phyloP scores from a whole-genome alignment of 2,888 invertebrate species.

The Napeogenes inachia region DNA sequence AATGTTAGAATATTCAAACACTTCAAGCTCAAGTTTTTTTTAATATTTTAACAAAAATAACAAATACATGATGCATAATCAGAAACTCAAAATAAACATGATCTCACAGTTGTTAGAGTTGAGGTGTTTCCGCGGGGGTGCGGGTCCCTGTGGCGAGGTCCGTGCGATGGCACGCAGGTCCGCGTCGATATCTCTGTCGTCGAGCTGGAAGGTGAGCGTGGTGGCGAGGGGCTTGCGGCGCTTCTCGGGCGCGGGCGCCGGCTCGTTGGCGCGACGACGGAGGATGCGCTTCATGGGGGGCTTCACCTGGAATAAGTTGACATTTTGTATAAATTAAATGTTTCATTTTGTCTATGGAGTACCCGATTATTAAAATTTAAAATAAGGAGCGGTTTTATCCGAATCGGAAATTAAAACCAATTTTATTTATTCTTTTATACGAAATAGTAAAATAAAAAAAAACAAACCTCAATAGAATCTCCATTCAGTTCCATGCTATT shows the following conservation, averaged over 20 bases:
- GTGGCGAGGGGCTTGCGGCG: conserved; percentile 90
- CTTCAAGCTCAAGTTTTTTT: too few species aligned
- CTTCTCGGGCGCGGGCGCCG: conserved; percentile 91
- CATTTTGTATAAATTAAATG: too few species aligned
- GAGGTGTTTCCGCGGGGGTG: conserved; percentile 57
- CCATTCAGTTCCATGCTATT: conserved; percentile 93
- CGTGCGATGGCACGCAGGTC: conserved; percentile 89
- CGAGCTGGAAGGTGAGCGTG: conserved; percentile 90
- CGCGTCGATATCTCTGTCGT: conserved; percentile 91
- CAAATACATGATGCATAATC: too few species aligned
- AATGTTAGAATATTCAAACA: too few species aligned
- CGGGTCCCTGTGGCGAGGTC: conserved; percentile 40
- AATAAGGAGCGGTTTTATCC: too few species aligned
- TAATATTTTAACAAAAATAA: neutral
- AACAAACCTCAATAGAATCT: conserved; percentile 85
- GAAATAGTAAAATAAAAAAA: conserved; percentile 2
- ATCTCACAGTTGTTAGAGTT: conserved; percentile 58
- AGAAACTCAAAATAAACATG: too few species aligned
- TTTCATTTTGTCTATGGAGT: too few species aligned
- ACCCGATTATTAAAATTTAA: too few species aligned
- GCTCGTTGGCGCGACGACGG: conserved; percentile 94
- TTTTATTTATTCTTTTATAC: too few species aligned
- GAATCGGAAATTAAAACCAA: too few species aligned
- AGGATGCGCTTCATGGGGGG: conserved; percentile 97
- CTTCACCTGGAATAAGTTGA: conserved; percentile 79